Evolutionary conservation across 2,113 vertebrate species (phyloP).

Genomic region (Crocuta crocuta): DNA sequence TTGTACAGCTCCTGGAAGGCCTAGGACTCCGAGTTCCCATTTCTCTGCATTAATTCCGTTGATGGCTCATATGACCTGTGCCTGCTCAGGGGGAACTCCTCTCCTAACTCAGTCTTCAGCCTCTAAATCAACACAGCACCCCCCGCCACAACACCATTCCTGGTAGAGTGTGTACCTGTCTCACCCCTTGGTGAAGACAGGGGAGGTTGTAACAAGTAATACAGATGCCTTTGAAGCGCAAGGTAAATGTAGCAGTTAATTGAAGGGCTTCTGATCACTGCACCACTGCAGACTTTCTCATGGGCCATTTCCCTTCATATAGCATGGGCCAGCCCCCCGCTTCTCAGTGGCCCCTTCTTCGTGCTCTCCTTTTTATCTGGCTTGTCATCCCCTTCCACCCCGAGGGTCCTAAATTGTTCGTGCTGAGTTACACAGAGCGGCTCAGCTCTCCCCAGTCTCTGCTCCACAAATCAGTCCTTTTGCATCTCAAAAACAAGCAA

Average conservation of each 20-base stretch:
- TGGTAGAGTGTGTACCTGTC: not conserved
- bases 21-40: not conserved
- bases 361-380: not conserved
- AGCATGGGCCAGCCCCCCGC: too few species aligned
- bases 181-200: not conserved
- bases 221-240: not conserved
- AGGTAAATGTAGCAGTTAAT: accelerated
- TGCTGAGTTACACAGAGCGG: not conserved
- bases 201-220: not conserved
- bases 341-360: not conserved
- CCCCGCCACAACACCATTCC: not conserved
- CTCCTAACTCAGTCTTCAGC: not conserved
- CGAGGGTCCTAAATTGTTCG: not conserved
- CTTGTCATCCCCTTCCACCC: not conserved
- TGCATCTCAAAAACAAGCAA: not conserved
- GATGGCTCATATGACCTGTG: not conserved
- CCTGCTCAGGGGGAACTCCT: not conserved
- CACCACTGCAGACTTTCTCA: not conserved
- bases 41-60: not conserved
- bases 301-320: not conserved
- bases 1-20: not conserved
- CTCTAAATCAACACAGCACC: not conserved
- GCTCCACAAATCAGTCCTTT: not conserved
- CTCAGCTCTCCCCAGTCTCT: not conserved
- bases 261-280: not conserved